These are phyloP conservation scores for Melinaea marsaeus DNA, from an alignment of 2,888 invertebrate species.

Conservation along the genomic window DNA sequence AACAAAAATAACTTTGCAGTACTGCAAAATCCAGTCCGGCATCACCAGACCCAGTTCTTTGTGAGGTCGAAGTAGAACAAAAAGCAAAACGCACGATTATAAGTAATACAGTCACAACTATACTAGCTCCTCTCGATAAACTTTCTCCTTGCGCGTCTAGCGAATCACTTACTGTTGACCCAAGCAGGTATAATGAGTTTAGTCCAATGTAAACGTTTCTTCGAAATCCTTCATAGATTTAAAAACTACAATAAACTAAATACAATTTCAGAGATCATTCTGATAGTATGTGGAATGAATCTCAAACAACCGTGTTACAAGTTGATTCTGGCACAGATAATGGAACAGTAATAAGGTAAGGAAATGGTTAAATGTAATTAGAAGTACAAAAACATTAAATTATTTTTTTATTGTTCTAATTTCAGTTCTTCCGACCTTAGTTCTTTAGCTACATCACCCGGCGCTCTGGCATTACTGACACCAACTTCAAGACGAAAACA, in stretches of 20 bases:
- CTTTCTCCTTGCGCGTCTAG: slow-evolving; percentile 88
- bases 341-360: slow-evolving; percentile 76
- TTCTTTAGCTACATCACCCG: slow-evolving; percentile 74
- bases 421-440: slow-evolving; percentile 72
- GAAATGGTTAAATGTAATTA: background rate
- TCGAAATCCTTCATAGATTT: slow-evolving; percentile 3
- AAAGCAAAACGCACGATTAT: slow-evolving; percentile 53
- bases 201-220: background rate
- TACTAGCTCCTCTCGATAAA: slow-evolving; percentile 70
- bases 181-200: slow-evolving; percentile 64
- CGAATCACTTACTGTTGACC: slow-evolving; percentile 89
- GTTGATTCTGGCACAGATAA: slow-evolving; percentile 83
- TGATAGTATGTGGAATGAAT: slow-evolving; percentile 93
- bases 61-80: slow-evolving; percentile 48
- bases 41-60: slow-evolving; percentile 71
- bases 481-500: slow-evolving; percentile 89
- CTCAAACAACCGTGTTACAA: slow-evolving; percentile 89
- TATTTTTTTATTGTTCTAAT: slow-evolving; percentile 11
- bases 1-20: slow-evolving; percentile 44
- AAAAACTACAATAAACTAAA: background rate
- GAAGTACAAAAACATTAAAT: background rate
- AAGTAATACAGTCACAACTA: slow-evolving; percentile 57
- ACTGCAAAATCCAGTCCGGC: slow-evolving; percentile 82
- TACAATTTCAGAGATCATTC: slow-evolving; percentile 82
- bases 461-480: slow-evolving; percentile 81